A percentile compares a stretch with the other conserved stretches of the same genome.
These are phyloP conservation scores for Nothobranchius furzeri DNA, from an alignment of 2,113 vertebrate genomes.

Conservation along the genomic window DNA sequence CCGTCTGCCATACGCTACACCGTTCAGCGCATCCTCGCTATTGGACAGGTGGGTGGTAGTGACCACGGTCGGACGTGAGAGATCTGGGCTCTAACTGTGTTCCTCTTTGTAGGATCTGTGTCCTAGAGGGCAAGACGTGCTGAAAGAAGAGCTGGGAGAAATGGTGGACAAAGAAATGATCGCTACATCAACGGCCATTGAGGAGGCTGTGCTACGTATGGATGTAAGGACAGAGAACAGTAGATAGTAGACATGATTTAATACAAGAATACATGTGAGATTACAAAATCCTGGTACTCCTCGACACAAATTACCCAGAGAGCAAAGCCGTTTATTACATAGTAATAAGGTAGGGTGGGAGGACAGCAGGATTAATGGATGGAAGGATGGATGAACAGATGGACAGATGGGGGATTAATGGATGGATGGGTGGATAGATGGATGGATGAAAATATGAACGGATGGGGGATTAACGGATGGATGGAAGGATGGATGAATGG, in stretches of 20 bases:
- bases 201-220: slow-evolving; percentile 87
- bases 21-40: slow-evolving; percentile 78
- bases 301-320: background rate
- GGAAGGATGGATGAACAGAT: too few relatives aligned
- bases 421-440: too few relatives aligned
- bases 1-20: slow-evolving; percentile 66
- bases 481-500: too few relatives aligned
- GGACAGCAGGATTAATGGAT: too few relatives aligned
- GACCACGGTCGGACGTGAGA: background rate
- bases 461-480: too few relatives aligned
- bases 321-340: background rate
- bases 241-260: background rate
- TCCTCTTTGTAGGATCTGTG: slow-evolving; percentile 80
- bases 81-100: background rate
- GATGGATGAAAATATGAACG: too few relatives aligned
- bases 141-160: slow-evolving; percentile 89
- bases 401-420: too few relatives aligned
- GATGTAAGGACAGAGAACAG: slow-evolving; percentile 78
- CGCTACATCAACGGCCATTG: slow-evolving; percentile 86
- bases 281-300: background rate
- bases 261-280: background rate
- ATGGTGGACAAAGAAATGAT: slow-evolving; percentile 96
- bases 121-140: slow-evolving; percentile 85
- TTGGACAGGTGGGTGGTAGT: slow-evolving; percentile 82
- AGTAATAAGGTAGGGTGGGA: background rate